Evolutionary conservation across 2,888 invertebrate genomes (phyloP), one percentile per base, ranked within the genome.

Genomic region (Agrochola litura): DNA sequence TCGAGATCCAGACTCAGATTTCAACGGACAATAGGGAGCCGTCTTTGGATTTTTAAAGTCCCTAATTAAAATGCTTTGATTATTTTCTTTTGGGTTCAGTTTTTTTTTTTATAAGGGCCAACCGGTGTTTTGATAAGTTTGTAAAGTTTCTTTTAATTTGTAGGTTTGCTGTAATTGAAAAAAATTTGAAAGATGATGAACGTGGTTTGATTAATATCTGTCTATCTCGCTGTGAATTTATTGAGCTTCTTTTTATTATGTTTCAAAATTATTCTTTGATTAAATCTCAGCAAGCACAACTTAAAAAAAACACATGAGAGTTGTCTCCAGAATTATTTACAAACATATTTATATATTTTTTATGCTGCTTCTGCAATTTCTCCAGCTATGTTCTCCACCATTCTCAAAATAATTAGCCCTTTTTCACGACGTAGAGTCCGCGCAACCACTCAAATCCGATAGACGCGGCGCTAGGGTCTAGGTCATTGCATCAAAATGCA

Each of bases 1-100:
- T 84, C 78, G 88, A 86, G 88, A 89, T 86, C 77, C 81, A 87
- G 84, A 83, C 88, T 83, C 82, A 77, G 85, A 86, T 83, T 84
- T 79, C 72, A 65, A 61, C 69, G 79, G 86, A 89, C 86, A 89
- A 89, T 85, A 56, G 80, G 43, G 61, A 56, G 60, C 76, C 79
- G 77, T 79, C 85, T 84, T 85, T 85, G 72, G 82, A 71, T 81
- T 79, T 84, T 83, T 73, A 80, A 76, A 85, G 82, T 69, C 77
- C 82, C 89, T 88, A 89, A 89, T 89, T 89, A 88, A 89, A 86
- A 85, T 73, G 63, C 80, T 79, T 84, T 82, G 78, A 82, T 82
- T 84, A 77, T 85, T 77, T 79, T 85, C 69, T 83, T 84, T 84
- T 49, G 54, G 58, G 37, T 72, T 73, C 67, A 71, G 60, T 37